These are phyloP conservation scores for Rhadina sibilatrix DNA, from an alignment of 2,113 vertebrate genomes.

Conservation along the genomic window DNA sequence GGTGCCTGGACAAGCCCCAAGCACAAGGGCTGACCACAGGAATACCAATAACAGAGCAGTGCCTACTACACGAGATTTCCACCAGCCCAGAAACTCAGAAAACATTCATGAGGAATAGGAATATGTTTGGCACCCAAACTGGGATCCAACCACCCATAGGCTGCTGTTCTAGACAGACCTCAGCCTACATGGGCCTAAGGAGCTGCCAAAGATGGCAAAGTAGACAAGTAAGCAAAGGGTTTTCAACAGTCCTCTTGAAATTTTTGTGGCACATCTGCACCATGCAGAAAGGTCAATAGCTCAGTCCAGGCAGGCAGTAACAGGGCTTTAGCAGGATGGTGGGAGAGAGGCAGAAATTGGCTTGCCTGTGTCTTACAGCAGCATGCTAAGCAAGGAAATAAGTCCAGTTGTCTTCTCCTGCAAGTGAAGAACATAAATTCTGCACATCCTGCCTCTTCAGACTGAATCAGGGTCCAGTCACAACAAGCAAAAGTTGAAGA, in stretches of 20 bases:
- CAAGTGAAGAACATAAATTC: neutral
- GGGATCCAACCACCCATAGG: neutral
- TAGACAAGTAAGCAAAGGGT: neutral
- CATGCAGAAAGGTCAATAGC: neutral
- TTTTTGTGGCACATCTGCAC: neutral
- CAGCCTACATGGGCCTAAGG: accelerated
- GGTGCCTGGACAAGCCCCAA: neutral
- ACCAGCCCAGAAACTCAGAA: neutral
- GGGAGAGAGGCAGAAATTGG: neutral
- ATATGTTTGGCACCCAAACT: neutral
- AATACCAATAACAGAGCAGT: neutral
- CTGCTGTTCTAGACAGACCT: neutral
- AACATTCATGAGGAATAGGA: neutral
- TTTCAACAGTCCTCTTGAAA: neutral
- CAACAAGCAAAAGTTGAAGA: neutral
- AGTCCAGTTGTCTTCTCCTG: neutral
- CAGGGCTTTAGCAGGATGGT: neutral
- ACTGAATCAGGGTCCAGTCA: neutral
- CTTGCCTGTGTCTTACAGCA: neutral
- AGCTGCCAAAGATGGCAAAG: neutral
- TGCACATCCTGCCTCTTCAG: neutral
- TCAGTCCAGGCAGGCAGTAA: neutral
- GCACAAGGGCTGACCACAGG: neutral
- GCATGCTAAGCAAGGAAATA: neutral
- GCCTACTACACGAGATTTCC: neutral